Percentiles rank a stretch among this genome's conserved stretches.
Conservation (phyloP, 2,113 vertebrate genomes). For the Sakesphorus luctuosus region DNA sequence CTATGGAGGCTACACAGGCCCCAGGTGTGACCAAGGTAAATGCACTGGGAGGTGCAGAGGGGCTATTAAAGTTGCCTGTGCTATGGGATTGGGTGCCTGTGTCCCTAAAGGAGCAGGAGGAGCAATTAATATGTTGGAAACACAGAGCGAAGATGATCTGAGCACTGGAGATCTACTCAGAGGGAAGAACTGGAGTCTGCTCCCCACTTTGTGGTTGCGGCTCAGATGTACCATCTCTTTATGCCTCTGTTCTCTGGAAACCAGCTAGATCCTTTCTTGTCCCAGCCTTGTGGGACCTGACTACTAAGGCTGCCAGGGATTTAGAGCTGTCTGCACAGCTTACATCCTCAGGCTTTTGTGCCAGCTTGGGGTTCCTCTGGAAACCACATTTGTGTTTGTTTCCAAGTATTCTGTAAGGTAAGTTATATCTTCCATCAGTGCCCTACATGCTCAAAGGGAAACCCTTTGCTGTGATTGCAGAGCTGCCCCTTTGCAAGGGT, state of each 20-base stretch:
- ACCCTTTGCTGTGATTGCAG: slow-evolving; percentile 71
- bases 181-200: background rate
- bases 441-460: background rate
- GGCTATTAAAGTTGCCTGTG: background rate
- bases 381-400: background rate
- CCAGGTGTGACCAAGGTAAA: slow-evolving; percentile 87
- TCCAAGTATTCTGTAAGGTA: background rate
- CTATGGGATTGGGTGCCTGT: background rate
- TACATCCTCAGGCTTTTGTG: background rate
- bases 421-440: background rate
- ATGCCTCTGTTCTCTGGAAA: background rate
- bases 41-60: background rate
- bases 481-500: slow-evolving; percentile 74
- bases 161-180: background rate
- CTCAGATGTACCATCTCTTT: background rate
- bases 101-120: background rate
- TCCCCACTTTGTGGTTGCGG: background rate
- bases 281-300: background rate
- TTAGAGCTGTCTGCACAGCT: background rate
- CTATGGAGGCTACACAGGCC: slow-evolving; percentile 88
- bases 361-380: background rate
- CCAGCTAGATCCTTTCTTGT: background rate
- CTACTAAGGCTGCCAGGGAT: background rate
- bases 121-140: background rate
- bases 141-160: background rate